Conservation (phyloP, 2,888 invertebrate species). For the Clunio marinus region DNA sequence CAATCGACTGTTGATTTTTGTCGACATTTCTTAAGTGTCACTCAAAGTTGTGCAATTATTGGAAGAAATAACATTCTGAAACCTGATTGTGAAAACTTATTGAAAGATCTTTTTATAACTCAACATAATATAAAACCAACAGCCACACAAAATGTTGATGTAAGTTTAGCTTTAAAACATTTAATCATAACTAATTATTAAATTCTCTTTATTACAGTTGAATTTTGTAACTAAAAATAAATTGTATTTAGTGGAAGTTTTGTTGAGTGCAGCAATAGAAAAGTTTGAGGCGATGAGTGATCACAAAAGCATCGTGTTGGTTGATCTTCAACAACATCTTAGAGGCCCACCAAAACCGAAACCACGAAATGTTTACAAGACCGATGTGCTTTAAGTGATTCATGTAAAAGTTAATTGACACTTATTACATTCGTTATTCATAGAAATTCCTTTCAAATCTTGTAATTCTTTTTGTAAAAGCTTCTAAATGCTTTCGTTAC, state of each 20-base stretch:
- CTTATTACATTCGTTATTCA: too few relatives aligned
- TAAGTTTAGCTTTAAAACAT: constrained; percentile 43
- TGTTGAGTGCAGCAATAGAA: constrained; percentile 48
- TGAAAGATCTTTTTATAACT: constrained; percentile 48
- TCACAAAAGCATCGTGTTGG: constrained; percentile 44
- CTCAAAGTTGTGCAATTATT: constrained; percentile 48
- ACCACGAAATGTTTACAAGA: constrained; percentile 50
- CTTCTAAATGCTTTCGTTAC: too few relatives aligned
- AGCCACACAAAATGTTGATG: constrained; percentile 48
- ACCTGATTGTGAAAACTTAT: constrained; percentile 46
- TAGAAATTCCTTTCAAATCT: too few relatives aligned
- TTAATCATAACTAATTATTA: constrained; percentile 34
- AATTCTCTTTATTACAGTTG: too few relatives aligned
- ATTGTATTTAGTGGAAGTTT: constrained; percentile 47
- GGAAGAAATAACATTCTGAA: constrained; percentile 49
- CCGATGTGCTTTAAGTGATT: constrained; percentile 8
- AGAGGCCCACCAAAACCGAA: constrained; percentile 48
- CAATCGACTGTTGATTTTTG: constrained; percentile 50
- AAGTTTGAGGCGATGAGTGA: constrained; percentile 48
- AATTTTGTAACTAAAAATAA: constrained; percentile 51
- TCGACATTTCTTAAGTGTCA: constrained; percentile 48
- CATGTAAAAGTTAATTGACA: too few relatives aligned
- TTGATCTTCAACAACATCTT: constrained; percentile 45
- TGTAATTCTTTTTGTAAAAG: too few relatives aligned
- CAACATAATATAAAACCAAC: constrained; percentile 49